Base-by-base conservation (phyloP, 2,113 vertebrate genomes). In the Coracopsis vasa region DNA sequence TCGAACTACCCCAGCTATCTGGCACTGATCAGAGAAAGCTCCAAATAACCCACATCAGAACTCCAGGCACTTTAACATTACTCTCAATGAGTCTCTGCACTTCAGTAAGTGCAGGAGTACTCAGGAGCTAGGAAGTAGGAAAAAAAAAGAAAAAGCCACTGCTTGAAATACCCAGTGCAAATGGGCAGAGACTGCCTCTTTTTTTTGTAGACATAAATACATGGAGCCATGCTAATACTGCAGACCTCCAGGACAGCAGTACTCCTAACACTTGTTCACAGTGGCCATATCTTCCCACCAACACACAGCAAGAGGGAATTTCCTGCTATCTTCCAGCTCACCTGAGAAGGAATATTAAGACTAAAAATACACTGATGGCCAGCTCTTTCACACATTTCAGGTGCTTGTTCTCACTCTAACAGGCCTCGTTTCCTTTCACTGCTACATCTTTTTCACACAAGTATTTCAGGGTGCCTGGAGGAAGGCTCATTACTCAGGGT, bases 41-140 rank as follows among this genome's bases (percentile, higher is more conserved):
- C 67, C 41, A 86, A 72, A 35, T 31, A 65, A 42, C 2, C 18
- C 64, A 60, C 44, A 16, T 42, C 84, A 65, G 48, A 48, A 39
- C 39, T 20, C 44, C 64, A n/a, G 58, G 42, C 58, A 25, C 67
- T 74, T 51, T 8, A 70, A 56, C 17, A 16, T 11, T 11, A 19
- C n/a, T 56, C 60, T 54, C 41, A 48, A 86, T 51, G 41, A 70
- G 60, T 16, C 19, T 72, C 10, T 31, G 62, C 10, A 16, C 71
- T 88, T 86, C 13, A 54, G 1, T n/a, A 56, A 72, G 19, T 15
- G 13, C 31, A 39, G 50, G 7, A 83, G 8, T 20, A 61, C 23
- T 5, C 4, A 0, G 21, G 29, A 11, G 54, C 28, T 15, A 37
- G 31, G 8, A 8, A 90, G 24, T 2, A 71, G 60, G 0, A 6